Evolutionary conservation across 35 echinoderm and acorn worm genomes (phyloP).

Genomic region (Amphiura filiformis): DNA sequence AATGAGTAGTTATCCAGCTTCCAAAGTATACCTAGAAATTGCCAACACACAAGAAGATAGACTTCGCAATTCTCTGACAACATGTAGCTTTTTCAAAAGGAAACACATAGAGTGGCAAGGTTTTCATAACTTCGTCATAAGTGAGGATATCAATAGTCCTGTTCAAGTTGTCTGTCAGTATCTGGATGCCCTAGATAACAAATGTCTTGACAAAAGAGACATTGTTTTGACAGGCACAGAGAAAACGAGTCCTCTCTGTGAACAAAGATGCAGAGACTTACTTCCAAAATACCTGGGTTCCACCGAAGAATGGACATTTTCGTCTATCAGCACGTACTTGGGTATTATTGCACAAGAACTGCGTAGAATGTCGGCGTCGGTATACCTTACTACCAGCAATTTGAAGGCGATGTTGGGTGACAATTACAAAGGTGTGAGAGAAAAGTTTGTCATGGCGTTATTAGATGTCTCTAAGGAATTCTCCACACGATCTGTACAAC

Average conservation of each 20-base stretch:
- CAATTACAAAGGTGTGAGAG: background rate
- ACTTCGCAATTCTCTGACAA: slow-evolving; percentile 19
- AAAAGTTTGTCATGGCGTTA: slow-evolving; percentile 17
- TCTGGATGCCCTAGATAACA: slow-evolving; percentile 9
- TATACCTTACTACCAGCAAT: slow-evolving; percentile 20
- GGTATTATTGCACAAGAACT: slow-evolving; percentile 27
- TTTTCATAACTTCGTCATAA: slow-evolving; percentile 14
- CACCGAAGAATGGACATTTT: slow-evolving; percentile 12
- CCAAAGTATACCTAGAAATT: slow-evolving; percentile 17
- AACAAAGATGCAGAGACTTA: slow-evolving; percentile 7
- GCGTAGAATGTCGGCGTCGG: slow-evolving; percentile 23
- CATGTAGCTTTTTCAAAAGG: slow-evolving; percentile 23
- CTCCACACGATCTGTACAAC: slow-evolving; percentile 23
- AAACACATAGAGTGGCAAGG: slow-evolving; percentile 18
- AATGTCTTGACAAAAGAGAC: slow-evolving; percentile 3
- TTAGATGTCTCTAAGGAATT: slow-evolving; percentile 25
- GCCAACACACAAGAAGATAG: slow-evolving; percentile 29
- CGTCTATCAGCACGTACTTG: slow-evolving; percentile 13
- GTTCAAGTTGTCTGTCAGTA: slow-evolving; percentile 41
- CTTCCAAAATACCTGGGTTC: background rate
- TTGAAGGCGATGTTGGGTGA: slow-evolving; percentile 20
- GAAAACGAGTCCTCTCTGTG: background rate
- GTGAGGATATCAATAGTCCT: slow-evolving; percentile 27
- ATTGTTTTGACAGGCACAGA: background rate
- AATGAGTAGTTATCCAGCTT: background rate